Percentiles rank a stretch among this genome's conserved stretches.
These are phyloP conservation scores for Glaucidium brasilianum DNA, from an alignment of 2,113 vertebrate species.

Conservation along the genomic window DNA sequence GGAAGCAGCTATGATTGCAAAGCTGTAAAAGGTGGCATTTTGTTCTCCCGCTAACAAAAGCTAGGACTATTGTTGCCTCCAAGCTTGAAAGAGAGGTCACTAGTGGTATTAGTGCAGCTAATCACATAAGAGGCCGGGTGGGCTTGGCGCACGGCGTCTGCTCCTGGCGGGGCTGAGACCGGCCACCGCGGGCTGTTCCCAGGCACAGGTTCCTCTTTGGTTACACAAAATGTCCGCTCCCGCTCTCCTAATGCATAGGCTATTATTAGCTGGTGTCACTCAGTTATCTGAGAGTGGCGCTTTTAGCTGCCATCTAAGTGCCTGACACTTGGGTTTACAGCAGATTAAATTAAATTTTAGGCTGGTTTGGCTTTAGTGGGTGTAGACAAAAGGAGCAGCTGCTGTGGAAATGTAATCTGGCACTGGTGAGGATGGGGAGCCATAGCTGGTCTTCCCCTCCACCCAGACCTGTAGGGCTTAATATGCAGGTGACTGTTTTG, in stretches of 20 bases:
- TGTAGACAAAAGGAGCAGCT: conserved; percentile 88
- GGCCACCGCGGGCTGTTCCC: conserved; percentile 64
- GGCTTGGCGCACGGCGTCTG: conserved; percentile 17
- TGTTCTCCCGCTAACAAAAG: conserved; percentile 47
- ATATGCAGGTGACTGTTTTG: background rate
- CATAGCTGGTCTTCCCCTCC: background rate
- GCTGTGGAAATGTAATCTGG: conserved; percentile 85
- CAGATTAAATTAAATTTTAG: conserved; percentile 95
- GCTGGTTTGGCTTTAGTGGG: conserved; percentile 82
- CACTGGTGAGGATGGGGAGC: conserved; percentile 45
- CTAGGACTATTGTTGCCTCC: conserved; percentile 1
- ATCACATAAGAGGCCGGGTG: conserved; percentile 68
- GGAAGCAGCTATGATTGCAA: background rate
- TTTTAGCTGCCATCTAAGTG: conserved; percentile 88
- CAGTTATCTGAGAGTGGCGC: conserved; percentile 85
- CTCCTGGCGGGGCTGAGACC: conserved; percentile 36
- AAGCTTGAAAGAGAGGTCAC: conserved; percentile 59
- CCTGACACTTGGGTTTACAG: conserved; percentile 85
- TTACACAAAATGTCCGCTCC: conserved; percentile 84
- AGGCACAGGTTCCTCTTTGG: conserved; percentile 74
- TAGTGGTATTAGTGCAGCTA: conserved; percentile 70
- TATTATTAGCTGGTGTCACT: conserved; percentile 90
- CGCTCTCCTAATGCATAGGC: conserved; percentile 58
- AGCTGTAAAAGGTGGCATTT: conserved; percentile 52
- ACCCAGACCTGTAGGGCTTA: background rate